Conservation (phyloP, 2,797 vertebrate species). For the Lacerta agilis region DNA sequence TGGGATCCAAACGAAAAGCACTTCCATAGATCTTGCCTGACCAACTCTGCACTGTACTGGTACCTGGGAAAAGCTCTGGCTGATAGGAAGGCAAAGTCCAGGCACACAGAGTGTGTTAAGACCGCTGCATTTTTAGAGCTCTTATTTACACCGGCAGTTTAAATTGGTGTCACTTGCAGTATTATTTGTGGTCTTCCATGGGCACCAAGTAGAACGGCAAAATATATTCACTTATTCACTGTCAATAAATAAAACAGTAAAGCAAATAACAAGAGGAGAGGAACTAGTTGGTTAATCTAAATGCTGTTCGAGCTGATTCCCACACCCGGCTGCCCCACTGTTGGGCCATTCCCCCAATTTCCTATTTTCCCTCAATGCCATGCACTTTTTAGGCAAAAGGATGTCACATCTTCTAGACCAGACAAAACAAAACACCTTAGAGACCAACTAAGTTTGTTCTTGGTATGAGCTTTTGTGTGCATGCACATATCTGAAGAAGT, state of each 20-base stretch:
- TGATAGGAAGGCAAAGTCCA: too few relatives aligned
- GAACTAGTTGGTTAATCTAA: too few relatives aligned
- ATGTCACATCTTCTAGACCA: conserved; percentile 32
- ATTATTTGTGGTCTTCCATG: background rate
- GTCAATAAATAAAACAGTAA: background rate
- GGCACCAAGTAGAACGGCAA: background rate
- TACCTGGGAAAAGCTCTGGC: too few relatives aligned
- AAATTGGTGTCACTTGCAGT: background rate
- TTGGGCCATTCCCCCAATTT: background rate
- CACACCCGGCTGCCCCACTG: too few relatives aligned
- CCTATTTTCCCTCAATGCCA: background rate
- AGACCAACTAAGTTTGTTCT: too few relatives aligned
- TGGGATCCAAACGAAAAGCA: background rate
- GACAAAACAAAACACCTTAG: background rate
- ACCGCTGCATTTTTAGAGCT: background rate
- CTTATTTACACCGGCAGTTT: background rate
- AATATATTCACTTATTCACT: background rate
- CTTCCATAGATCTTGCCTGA: too few relatives aligned
- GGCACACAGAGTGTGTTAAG: background rate
- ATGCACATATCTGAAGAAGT: too few relatives aligned
- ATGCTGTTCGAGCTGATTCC: background rate
- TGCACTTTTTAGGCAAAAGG: background rate
- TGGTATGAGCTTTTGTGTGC: too few relatives aligned
- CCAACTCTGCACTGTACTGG: too few relatives aligned
- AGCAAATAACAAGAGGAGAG: background rate